Evolutionary conservation across 1,140 invertebrate genomes (phyloP), one percentile per base, ranked within the genome.

Genomic region (Phenacoccus solenopsis): DNA sequence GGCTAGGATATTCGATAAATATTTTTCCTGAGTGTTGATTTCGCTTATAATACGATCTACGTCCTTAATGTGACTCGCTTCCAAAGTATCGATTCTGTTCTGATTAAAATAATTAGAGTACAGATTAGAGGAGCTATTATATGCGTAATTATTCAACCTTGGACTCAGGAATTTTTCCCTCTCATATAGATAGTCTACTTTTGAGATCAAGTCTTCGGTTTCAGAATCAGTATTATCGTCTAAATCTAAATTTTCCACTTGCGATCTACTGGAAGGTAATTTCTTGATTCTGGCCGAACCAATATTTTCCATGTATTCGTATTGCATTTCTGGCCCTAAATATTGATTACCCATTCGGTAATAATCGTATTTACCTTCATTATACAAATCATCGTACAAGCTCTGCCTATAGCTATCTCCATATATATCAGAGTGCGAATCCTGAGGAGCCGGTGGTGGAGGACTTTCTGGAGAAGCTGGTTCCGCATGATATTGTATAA

Each of bases 401-500:
- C 25, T 24, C 12, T 64, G 59, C 13, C 49, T 70, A 25, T 56
- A 30, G 10, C 22, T 27, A 30, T 69, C 56, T 3, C 32, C 35
- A 56, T 57, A 56, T 1, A 56, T 32, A 56, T 38, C 69, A 38
- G 49, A 59, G 13, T 30, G 49, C 20, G n/a, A 61, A 70, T 78
- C 75, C 68, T 80, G 78, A 22, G 90, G 89, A 2, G 90, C 89
- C 59, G 90, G 89, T 25, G 90, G 89, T n/a, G 90, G 89, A 9
- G 90, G 90, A 49, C 81, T 82, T 78, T 86, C 35, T 7, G 70
- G 56, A 87, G 13, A 85, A 82, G 30, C 84, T 84, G 72, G 82
- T 82, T 71, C 77, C 12, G 76, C 77, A 38, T 80, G 79, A 28
- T 64, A 64, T 25, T 64, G 59, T 13, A 27, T 64, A 24, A 64